These are phyloP conservation scores for Holacanthus passer DNA, from an alignment of 2,113 vertebrate genomes.

Conservation along the genomic window DNA sequence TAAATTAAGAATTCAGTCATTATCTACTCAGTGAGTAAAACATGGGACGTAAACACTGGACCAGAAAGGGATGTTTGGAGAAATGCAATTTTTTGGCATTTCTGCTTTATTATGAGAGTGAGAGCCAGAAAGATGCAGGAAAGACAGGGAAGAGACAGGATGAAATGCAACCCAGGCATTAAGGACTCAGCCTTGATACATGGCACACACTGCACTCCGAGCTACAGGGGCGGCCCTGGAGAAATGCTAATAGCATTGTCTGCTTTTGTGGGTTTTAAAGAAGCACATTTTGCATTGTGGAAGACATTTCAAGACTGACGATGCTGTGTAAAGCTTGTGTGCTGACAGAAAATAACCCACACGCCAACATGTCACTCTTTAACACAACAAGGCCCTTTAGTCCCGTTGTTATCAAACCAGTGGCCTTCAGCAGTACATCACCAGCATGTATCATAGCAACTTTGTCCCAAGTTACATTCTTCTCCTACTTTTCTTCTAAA, in stretches of 20 bases:
- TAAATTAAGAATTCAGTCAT: not conserved
- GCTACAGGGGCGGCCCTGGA: no score
- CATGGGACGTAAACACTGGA: no score
- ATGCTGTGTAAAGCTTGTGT: not conserved
- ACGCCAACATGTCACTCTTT: not conserved
- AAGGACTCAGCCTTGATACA: no score
- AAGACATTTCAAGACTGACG: not conserved
- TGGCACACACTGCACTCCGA: no score
- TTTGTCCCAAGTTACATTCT: not conserved
- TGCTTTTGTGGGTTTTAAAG: not conserved
- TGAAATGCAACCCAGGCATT: no score
- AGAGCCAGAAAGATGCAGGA: no score
- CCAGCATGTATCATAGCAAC: not conserved
- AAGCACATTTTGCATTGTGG: not conserved
- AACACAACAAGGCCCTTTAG: not conserved
- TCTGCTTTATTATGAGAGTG: no score
- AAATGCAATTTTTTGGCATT: no score
- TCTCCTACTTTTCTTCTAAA: not conserved
- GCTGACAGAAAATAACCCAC: not conserved
- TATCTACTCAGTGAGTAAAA: not conserved
- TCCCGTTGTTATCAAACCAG: not conserved
- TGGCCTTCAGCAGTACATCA: constrained; percentile 3
- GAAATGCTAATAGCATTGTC: constrained; percentile 7
- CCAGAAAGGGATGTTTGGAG: not conserved
- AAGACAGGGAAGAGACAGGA: no score